Conservation (phyloP, 2,797 vertebrate species). For the Chelmon rostratus region DNA sequence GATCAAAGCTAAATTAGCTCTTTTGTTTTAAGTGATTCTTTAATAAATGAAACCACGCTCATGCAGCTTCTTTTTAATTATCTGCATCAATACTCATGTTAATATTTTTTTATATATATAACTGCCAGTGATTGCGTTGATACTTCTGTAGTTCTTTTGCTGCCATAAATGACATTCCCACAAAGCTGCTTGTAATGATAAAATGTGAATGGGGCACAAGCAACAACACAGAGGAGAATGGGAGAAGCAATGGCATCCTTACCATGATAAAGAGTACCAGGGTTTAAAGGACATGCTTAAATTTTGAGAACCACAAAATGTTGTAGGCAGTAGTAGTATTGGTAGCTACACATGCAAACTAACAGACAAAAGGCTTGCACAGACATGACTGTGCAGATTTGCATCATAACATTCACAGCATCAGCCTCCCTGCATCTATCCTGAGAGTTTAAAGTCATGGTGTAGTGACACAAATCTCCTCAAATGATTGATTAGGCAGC, state of each 20-base stretch:
- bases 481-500: slow-evolving; percentile 22
- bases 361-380: neutral
- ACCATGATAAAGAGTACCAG: neutral
- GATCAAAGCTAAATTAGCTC: neutral
- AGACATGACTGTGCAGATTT: slow-evolving; percentile 29
- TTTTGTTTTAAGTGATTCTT: neutral
- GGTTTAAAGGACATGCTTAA: neutral
- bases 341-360: neutral
- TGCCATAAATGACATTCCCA: too few species aligned
- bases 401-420: neutral
- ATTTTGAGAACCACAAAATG: neutral
- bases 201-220: neutral
- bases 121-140: too few species aligned
- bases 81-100: neutral
- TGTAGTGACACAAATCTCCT: slow-evolving; percentile 26
- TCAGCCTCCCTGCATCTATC: slow-evolving; percentile 7
- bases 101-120: neutral
- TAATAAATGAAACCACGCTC: too few species aligned
- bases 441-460: neutral
- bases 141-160: neutral
- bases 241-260: neutral
- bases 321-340: neutral
- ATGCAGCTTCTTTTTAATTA: neutral
- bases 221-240: neutral
- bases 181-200: neutral